phyloP scores from a whole-genome alignment of 2,113 vertebrate species.

The Mesembrinibis cayennensis region DNA sequence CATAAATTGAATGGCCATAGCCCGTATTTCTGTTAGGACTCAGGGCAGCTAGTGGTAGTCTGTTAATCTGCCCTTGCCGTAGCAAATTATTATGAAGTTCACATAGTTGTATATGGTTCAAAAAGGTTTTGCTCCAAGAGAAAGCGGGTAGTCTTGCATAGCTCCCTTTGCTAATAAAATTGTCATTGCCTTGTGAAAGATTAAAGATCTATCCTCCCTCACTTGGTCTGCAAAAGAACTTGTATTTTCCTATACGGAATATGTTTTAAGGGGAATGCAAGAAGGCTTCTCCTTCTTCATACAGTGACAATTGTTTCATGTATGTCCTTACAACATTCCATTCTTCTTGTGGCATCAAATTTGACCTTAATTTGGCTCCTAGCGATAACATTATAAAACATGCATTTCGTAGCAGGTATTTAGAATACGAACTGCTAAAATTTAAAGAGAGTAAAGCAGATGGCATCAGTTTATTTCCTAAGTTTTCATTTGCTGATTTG shows the following conservation, averaged over 20 bases:
- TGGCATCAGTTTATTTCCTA: neutral
- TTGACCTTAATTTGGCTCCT: neutral
- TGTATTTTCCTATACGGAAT: neutral
- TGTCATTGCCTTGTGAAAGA: neutral
- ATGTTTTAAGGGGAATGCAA: neutral
- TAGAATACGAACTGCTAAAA: neutral
- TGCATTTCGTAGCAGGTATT: neutral
- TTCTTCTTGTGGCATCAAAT: neutral
- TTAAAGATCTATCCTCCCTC: neutral
- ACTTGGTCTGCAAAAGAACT: neutral
- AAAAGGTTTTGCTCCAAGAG: neutral
- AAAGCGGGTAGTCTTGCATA: neutral
- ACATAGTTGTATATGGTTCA: neutral
- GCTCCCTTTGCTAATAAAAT: slow-evolving; percentile 10
- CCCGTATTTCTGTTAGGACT: neutral
- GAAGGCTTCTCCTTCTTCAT: neutral
- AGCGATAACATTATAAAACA: neutral
- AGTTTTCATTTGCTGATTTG: neutral
- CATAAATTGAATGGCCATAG: neutral
- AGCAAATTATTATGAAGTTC: neutral
- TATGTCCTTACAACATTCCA: neutral
- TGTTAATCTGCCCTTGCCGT: neutral
- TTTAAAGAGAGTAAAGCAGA: neutral
- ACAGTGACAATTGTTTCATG: neutral
- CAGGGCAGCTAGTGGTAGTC: neutral